A percentile compares a stretch with the other conserved stretches of the same genome.
phyloP scores from a whole-genome alignment of 2,797 vertebrate species.

The Rallus crepitans region DNA sequence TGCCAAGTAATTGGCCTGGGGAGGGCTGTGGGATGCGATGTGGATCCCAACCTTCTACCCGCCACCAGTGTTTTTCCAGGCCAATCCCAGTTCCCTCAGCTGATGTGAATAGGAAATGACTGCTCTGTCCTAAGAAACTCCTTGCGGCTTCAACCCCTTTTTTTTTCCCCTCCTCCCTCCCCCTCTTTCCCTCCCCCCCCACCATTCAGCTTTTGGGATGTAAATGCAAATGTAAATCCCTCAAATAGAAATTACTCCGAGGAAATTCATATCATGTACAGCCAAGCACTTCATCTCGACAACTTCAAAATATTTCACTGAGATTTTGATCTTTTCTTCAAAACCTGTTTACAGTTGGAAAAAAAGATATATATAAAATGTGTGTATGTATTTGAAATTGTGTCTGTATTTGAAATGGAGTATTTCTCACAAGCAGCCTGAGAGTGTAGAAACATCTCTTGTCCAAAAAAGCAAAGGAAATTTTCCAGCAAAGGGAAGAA shows the following conservation, averaged over 20 bases:
- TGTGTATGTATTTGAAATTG: background rate
- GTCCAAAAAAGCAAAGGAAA: constrained; percentile 1
- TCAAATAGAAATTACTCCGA: background rate
- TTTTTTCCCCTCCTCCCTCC: no score
- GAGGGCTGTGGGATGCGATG: rapidly evolving
- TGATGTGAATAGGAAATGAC: rapidly evolving
- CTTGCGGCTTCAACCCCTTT: background rate
- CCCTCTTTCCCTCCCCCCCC: no score
- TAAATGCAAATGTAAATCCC: constrained; percentile 23
- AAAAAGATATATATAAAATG: background rate
- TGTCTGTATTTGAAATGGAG: background rate
- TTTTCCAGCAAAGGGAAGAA: background rate
- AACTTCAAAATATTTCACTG: constrained; percentile 48
- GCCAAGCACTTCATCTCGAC: background rate
- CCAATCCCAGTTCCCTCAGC: rapidly evolving
- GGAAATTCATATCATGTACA: constrained; percentile 37
- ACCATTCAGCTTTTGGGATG: background rate
- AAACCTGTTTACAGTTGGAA: constrained; percentile 49
- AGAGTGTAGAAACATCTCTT: background rate
- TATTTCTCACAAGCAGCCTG: background rate
- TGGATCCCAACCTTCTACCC: rapidly evolving
- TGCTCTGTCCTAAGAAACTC: background rate
- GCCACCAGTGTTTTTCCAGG: rapidly evolving
- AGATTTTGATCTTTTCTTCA: constrained; percentile 69
- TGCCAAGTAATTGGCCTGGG: rapidly evolving